Percentiles rank a stretch among this genome's conserved stretches.
phyloP scores from a whole-genome alignment of 2,113 vertebrate species.

The Siniperca knerii region DNA sequence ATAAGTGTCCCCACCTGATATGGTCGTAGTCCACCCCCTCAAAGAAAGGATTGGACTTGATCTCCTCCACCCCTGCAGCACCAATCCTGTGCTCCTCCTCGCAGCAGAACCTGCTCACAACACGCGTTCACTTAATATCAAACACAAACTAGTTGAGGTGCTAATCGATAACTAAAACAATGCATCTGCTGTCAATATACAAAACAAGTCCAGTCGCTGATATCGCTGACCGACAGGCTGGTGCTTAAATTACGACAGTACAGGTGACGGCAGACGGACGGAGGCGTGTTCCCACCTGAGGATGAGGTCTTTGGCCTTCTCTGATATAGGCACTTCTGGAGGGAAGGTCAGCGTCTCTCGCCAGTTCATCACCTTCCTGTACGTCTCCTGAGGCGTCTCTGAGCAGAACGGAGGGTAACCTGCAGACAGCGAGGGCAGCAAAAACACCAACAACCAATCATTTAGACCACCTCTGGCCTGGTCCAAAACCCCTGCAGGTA shows the following conservation, averaged over 20 bases:
- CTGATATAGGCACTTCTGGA: conserved; percentile 97
- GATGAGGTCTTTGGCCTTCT: conserved; percentile 98
- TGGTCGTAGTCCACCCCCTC: conserved; percentile 99
- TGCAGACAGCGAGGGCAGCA: conserved; percentile 59
- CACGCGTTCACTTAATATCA: not conserved
- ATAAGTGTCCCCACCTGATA: conserved; percentile 89
- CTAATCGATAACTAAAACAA: too few species aligned
- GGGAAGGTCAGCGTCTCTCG: conserved; percentile 96
- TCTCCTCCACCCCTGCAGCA: conserved; percentile 93
- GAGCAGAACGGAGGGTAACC: conserved; percentile 99
- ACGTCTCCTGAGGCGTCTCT: conserved; percentile 98
- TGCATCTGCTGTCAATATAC: not conserved
- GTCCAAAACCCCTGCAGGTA: not conserved
- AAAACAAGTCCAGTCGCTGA: not conserved
- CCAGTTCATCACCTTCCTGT: conserved; percentile 99
- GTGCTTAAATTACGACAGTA: too few species aligned
- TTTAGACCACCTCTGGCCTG: not conserved
- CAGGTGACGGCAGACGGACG: not conserved
- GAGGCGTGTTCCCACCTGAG: conserved; percentile 85
- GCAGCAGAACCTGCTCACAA: conserved; percentile 93
- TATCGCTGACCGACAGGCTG: too few species aligned
- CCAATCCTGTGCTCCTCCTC: conserved; percentile 97
- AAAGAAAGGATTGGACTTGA: conserved; percentile 97
- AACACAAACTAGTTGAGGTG: not conserved
- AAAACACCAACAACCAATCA: not conserved